These are phyloP conservation scores for Drosophila greeni DNA, from an alignment of 2,888 invertebrate species.

Conservation along the genomic window DNA sequence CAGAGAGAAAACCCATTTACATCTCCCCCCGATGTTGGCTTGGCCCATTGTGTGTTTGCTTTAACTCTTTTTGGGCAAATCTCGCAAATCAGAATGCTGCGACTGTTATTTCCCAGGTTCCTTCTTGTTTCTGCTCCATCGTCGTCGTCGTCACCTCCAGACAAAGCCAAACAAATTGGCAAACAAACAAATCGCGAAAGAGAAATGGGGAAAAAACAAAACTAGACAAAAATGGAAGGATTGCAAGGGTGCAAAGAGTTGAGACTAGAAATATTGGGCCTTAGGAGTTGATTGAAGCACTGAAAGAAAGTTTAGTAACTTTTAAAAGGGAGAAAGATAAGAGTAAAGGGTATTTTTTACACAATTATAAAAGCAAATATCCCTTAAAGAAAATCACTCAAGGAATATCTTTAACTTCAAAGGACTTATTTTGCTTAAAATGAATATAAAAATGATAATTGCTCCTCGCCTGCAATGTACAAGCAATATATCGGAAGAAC, in stretches of 20 bases:
- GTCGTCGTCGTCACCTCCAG: constrained; percentile 32
- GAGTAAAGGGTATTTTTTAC: background rate
- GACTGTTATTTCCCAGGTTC: constrained; percentile 30
- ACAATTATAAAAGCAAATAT: no score
- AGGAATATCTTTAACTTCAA: background rate
- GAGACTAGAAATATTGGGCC: constrained; percentile 9
- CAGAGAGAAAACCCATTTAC: constrained; percentile 5
- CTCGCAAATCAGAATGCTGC: constrained; percentile 45
- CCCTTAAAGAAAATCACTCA: no score
- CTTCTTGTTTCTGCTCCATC: background rate
- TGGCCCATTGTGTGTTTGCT: constrained; percentile 43
- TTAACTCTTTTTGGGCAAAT: constrained; percentile 62
- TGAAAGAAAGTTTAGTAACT: background rate
- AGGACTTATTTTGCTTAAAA: background rate
- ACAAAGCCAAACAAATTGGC: constrained; percentile 58
- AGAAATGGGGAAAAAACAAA: constrained; percentile 32
- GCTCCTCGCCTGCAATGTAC: no score
- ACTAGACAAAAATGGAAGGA: constrained; percentile 46
- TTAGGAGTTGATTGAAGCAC: constrained; percentile 2
- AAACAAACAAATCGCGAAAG: constrained; percentile 46
- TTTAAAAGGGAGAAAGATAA: background rate
- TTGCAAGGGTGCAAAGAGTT: constrained; percentile 41
- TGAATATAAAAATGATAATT: no score
- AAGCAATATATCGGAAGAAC: no score
- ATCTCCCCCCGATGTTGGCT: background rate